phyloP scores from a whole-genome alignment of 64 coral and sea anemone species.

The Acropora tenuis region DNA sequence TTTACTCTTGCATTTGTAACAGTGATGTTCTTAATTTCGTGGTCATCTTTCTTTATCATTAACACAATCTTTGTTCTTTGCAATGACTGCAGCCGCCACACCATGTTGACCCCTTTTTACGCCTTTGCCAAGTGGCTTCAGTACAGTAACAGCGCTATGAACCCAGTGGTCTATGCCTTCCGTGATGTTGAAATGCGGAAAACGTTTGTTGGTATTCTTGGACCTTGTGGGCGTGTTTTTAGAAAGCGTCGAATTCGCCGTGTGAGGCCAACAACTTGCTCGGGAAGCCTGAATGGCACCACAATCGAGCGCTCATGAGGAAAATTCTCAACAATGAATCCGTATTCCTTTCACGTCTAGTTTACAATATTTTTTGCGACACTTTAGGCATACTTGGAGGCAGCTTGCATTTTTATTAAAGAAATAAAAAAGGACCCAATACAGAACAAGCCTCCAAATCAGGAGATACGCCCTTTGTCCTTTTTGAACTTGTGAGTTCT shows the following conservation, averaged over 20 bases:
- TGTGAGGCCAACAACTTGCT: neutral
- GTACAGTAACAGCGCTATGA: constrained; percentile 65
- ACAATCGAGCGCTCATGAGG: neutral
- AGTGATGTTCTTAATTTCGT: constrained; percentile 50
- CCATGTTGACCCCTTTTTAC: constrained; percentile 17
- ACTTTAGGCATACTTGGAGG: too few species aligned
- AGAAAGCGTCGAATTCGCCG: neutral
- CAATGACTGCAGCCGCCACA: neutral
- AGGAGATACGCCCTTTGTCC: too few species aligned
- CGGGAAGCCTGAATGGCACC: neutral
- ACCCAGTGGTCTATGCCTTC: constrained; percentile 62
- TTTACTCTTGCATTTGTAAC: constrained; percentile 53
- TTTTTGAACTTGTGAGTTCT: too few species aligned
- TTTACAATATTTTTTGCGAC: too few species aligned
- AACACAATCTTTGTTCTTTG: constrained; percentile 38
- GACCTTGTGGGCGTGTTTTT: constrained; percentile 14
- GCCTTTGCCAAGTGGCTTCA: constrained; percentile 62
- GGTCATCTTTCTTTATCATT: constrained; percentile 53
- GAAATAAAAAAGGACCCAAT: too few species aligned
- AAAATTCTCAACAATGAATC: neutral
- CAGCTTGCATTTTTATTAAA: too few species aligned
- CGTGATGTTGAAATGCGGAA: constrained; percentile 60
- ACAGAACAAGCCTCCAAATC: too few species aligned
- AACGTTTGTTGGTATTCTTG: constrained; percentile 54
- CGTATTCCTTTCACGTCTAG: too few species aligned